Evolutionary conservation across 2,888 invertebrate species (phyloP), one percentile per base, ranked within the genome.

Genomic region (Octodonta nipae): DNA sequence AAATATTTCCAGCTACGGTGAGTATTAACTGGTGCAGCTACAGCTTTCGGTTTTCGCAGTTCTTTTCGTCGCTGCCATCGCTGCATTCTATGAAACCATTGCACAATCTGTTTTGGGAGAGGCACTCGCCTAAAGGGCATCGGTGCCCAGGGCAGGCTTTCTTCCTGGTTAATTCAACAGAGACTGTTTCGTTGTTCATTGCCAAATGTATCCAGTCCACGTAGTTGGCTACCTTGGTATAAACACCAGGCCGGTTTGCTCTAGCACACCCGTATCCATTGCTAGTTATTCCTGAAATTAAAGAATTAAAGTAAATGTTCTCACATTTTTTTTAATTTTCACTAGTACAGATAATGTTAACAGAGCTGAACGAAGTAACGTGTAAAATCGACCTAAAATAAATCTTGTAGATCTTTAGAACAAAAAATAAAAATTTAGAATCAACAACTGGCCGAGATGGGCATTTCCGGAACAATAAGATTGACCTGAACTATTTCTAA

Each of bases 231-330:
- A 82, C 81, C 59, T 82, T 82, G 1, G 83, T 83, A 61, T 84
- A 84, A 26, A 83, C 81, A 20, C 83, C 83, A 10, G 83, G 84
- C 5, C 82, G 65, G 52, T 78, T 77, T 1, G 81, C 79, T 41
- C 83, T 65, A 1, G 82, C 83, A 56, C 82, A 83, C 0, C 83
- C 82, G 53, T 81, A 81, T 0, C 82, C 82, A 52, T 83, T 83
- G 44, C 81, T 81, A 1, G 83, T 83, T 7, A 84, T 78, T 6
- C 83, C 80, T 53, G 64, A 7, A 32, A 34, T 24, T 10, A 31
- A 36, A 22, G 11, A n/a, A n/a, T n/a, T n/a, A n/a, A n/a, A n/a
- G n/a, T n/a, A n/a, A n/a, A n/a, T n/a, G n/a, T n/a, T n/a, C n/a
- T n/a, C n/a, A n/a, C n/a, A n/a, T n/a, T n/a, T n/a, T n/a, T n/a